These are phyloP conservation scores for Cheirogaleus medius DNA, from an alignment of 2,113 vertebrate species.

Conservation along the genomic window DNA sequence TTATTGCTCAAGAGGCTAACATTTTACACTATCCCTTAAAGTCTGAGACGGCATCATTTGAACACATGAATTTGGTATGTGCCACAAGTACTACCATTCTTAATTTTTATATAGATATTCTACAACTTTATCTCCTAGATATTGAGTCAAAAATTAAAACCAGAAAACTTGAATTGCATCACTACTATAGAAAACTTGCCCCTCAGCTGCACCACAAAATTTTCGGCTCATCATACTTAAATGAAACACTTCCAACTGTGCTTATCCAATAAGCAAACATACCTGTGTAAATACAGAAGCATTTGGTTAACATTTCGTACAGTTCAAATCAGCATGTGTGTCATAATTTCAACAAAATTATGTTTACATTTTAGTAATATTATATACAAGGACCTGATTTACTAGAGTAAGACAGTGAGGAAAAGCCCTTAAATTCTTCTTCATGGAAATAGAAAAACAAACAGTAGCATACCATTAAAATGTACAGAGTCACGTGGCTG, in stretches of 20 bases:
- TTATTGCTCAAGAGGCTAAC: not conserved
- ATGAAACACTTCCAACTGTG: slow-evolving; percentile 46
- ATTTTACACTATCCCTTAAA: not conserved
- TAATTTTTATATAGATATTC: not conserved
- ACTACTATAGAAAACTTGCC: not conserved
- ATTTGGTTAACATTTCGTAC: slow-evolving; percentile 38
- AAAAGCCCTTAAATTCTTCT: slow-evolving; percentile 27
- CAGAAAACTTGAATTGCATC: not conserved
- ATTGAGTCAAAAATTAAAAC: not conserved
- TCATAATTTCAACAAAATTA: slow-evolving; percentile 62
- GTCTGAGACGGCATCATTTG: not conserved
- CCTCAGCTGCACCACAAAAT: not conserved
- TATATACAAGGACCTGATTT: slow-evolving; percentile 38
- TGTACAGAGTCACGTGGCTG: not conserved
- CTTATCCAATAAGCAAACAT: slow-evolving; percentile 59
- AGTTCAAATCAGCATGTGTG: slow-evolving; percentile 58
- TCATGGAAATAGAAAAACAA: not conserved
- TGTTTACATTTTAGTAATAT: slow-evolving; percentile 62
- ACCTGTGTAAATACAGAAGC: slow-evolving; percentile 59
- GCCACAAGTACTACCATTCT: not conserved
- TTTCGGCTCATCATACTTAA: slow-evolving; percentile 54
- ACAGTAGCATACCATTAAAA: not conserved
- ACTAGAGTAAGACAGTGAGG: slow-evolving; percentile 20
- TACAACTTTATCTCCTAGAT: not conserved
- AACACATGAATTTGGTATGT: not conserved